Conservation (phyloP, 2,113 vertebrate genomes). For the Vidua chalybeata region DNA sequence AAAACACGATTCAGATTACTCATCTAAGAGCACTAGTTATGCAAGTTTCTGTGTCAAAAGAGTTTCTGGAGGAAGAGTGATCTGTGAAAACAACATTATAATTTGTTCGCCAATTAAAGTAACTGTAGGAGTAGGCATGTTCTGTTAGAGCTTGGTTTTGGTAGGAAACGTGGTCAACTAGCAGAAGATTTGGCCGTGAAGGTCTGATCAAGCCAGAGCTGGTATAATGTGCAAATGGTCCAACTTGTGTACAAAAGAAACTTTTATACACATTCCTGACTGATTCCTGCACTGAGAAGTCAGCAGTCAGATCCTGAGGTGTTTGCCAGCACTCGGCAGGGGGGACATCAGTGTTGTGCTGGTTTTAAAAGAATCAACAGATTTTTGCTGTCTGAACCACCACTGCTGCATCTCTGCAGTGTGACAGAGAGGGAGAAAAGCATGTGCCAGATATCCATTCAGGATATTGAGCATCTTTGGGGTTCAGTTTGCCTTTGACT, state of each 20-base stretch:
- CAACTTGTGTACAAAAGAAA: not conserved
- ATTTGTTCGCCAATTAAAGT: slow-evolving; percentile 45
- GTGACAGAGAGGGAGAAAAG: not conserved
- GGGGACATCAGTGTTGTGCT: not conserved
- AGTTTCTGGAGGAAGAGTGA: slow-evolving; percentile 47
- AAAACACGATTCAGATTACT: slow-evolving; percentile 24
- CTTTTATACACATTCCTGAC: not conserved
- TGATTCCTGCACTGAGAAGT: not conserved
- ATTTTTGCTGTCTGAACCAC: not conserved
- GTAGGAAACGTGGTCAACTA: not conserved
- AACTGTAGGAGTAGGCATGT: slow-evolving; percentile 26
- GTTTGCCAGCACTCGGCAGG: not conserved
- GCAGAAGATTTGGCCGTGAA: not conserved
- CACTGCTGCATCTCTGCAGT: not conserved
- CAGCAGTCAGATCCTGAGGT: not conserved
- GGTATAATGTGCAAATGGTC: not conserved
- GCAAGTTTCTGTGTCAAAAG: slow-evolving; percentile 55
- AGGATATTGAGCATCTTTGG: not conserved
- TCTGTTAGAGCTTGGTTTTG: not conserved
- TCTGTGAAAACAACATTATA: slow-evolving; percentile 49
- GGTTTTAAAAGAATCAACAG: not conserved
- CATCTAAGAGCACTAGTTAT: slow-evolving; percentile 31
- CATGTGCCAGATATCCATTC: not conserved
- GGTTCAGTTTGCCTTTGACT: not conserved
- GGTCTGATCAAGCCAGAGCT: not conserved